A percentile compares a stretch with the other conserved stretches of the same genome.
Evolutionary conservation across 2,113 vertebrate species (phyloP).

Genomic region (Philantomba maxwellii): DNA sequence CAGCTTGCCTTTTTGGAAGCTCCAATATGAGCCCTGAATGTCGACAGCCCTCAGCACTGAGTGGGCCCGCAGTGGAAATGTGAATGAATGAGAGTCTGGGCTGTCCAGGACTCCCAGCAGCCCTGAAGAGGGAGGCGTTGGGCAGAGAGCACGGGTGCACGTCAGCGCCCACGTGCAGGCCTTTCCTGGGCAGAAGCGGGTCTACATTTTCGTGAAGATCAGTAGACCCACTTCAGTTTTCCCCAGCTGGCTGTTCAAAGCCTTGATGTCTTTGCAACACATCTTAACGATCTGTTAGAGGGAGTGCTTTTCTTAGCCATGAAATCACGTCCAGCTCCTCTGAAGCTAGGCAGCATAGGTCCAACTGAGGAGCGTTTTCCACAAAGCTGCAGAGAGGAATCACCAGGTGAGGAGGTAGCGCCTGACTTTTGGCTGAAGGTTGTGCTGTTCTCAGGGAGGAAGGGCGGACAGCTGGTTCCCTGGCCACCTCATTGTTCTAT

Average conservation of each 20-base stretch:
- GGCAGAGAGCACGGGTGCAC: not conserved
- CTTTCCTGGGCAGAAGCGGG: not conserved
- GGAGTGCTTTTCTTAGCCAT: slow-evolving; percentile 16
- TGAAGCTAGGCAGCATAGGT: not conserved
- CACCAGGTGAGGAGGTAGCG: not conserved
- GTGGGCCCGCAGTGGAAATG: not conserved
- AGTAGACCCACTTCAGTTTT: not conserved
- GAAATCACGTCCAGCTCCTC: not conserved
- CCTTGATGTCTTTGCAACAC: not conserved
- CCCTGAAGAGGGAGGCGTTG: slow-evolving; percentile 38
- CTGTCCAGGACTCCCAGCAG: not conserved
- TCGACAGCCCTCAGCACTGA: not conserved
- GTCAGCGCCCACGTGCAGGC: not conserved
- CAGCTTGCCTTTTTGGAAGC: not conserved
- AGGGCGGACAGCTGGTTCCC: not conserved
- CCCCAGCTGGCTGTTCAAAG: not conserved
- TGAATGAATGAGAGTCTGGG: not conserved
- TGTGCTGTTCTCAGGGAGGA: not conserved
- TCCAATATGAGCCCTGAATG: not conserved
- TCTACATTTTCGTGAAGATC: not conserved
- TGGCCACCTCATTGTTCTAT: not conserved
- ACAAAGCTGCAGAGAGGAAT: not conserved
- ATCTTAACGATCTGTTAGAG: not conserved
- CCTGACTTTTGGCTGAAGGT: not conserved
- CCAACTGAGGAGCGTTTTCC: not conserved